A percentile compares a stretch with the other conserved stretches of the same genome.
These are phyloP conservation scores for Trichogramma pretiosum DNA, from an alignment of 1,140 invertebrate species.

Conservation along the genomic window DNA sequence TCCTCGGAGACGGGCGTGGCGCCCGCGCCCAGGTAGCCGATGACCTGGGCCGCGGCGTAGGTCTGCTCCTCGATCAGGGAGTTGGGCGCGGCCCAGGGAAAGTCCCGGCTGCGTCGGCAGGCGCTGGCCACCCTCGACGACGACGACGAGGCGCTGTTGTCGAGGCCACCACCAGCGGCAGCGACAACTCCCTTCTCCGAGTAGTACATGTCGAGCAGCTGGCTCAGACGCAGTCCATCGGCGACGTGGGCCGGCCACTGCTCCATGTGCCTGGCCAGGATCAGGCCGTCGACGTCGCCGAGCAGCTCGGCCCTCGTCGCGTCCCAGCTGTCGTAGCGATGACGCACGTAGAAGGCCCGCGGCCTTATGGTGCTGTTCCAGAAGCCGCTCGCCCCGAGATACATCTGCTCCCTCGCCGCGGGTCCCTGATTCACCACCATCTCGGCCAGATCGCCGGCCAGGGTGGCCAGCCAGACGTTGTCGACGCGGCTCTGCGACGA, in stretches of 20 bases:
- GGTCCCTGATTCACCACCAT: constrained; percentile 54
- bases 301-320: constrained; percentile 57
- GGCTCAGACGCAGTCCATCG: constrained; percentile 52
- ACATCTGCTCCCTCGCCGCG: constrained; percentile 29
- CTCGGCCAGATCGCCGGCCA: constrained; percentile 49
- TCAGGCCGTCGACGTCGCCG: constrained; percentile 58
- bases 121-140: constrained; percentile 45
- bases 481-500: too few species aligned
- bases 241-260: constrained; percentile 44
- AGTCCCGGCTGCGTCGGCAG: constrained; percentile 48
- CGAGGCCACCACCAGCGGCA: too few species aligned
- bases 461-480: constrained; percentile 4
- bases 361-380: constrained; percentile 59
- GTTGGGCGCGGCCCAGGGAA: constrained; percentile 27
- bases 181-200: constrained; percentile 52
- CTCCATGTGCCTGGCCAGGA: constrained; percentile 48
- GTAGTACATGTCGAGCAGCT: constrained; percentile 63
- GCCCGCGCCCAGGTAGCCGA: constrained; percentile 24
- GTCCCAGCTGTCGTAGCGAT: constrained; percentile 46
- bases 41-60: constrained; percentile 26
- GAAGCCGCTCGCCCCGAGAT: constrained; percentile 48
- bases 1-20: constrained; percentile 25
- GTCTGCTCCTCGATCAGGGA: constrained; percentile 31
- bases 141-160: too few species aligned
- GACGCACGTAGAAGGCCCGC: constrained; percentile 47